Conservation (phyloP, 2,797 vertebrate genomes). For the Sitta carolinensis region DNA sequence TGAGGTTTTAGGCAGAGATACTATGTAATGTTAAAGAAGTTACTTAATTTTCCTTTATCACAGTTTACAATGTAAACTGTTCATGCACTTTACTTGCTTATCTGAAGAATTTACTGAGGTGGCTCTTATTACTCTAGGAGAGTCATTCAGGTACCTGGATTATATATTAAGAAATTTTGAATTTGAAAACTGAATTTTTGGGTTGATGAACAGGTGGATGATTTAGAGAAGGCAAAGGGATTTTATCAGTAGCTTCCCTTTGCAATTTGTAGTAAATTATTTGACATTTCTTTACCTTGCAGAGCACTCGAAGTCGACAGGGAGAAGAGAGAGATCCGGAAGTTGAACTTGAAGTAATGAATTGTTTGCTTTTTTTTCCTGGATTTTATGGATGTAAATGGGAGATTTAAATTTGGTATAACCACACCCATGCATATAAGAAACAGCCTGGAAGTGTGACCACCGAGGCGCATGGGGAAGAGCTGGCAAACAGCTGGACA, state of each 20-base stretch:
- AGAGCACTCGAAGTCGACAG: slow-evolving; percentile 97
- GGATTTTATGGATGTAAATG: background rate
- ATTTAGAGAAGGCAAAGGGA: background rate
- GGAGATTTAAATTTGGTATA: background rate
- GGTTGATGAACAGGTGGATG: background rate
- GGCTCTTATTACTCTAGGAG: background rate
- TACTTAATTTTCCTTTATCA: background rate
- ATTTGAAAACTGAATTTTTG: background rate
- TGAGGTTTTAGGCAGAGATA: background rate
- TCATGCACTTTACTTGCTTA: background rate
- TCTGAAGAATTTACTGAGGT: background rate
- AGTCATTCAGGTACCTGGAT: background rate
- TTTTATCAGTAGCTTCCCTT: background rate
- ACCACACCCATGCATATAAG: background rate
- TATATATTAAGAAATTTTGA: background rate
- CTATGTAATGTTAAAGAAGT: background rate
- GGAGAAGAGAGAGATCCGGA: slow-evolving; percentile 96
- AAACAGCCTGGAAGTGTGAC: background rate
- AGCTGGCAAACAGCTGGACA: background rate
- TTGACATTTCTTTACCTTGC: slow-evolving; percentile 52
- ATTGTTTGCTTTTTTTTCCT: background rate
- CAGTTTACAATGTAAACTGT: background rate
- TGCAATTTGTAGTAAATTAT: background rate
- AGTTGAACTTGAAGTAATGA: slow-evolving; percentile 93
- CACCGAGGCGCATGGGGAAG: background rate